Base-by-base conservation (phyloP, 2,113 vertebrate genomes). In the Orthonyx spaldingii region DNA sequence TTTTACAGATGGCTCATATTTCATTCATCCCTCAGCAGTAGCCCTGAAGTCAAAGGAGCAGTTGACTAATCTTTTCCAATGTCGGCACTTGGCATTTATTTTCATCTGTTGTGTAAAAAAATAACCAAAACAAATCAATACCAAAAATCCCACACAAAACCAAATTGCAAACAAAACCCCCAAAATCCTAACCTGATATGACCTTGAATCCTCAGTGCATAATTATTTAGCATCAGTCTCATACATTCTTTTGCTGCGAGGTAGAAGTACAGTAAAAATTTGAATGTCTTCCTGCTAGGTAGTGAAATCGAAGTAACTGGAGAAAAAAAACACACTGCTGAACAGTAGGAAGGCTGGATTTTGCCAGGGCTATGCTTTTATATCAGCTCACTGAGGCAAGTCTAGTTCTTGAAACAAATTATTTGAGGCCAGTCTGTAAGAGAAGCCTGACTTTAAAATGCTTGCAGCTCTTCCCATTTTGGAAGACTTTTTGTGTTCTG, bases 221-320 rank as follows among this genome's bases (percentile, higher is more conserved):
- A 64, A 88, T 96, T 96, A 81, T 96, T 95, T 97, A 94, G 39
- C 83, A 91, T 94, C 84, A 95, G 56, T 84, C 75, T 94, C 17
- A 4, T 94, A 74, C 55, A 65, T 92, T 96, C 46, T 87, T 95
- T 85, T 94, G 18, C 83, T 96, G 33, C 1, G 13, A 94, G 50
- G 72, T 37, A 94, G 84, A 82, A 96, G 82, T 95, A 83, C 68
- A 97, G 96, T 96, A 94, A 96, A 97, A 97, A 94, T 95, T 94
- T 93, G 96, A 97, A 96, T 95, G 70, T 87, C 64, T 97, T 93
- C 93, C 83, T 96, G 92, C 95, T 96, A 97, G 97, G 94, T 88
- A 69, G 60, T 94, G 49, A 77, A 98, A 96, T 90, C 92, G 85
- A 96, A 91, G 56, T 96, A 89, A 81, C 82, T 93, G 44, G 66